phyloP scores from a whole-genome alignment of 53 echinoderm and acorn worm genomes.

The Paracentrotus lividus region DNA sequence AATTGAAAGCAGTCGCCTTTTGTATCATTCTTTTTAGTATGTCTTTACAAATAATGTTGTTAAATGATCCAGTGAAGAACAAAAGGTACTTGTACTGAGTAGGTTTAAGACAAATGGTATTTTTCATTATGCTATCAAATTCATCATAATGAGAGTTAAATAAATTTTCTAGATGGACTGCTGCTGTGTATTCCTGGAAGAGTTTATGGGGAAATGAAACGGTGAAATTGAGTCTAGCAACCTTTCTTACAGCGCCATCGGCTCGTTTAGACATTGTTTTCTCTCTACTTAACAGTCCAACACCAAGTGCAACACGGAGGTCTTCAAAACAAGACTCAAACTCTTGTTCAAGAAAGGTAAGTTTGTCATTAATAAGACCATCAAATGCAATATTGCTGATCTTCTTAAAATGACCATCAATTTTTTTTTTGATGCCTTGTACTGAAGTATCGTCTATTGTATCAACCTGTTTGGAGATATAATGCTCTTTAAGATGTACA shows the following conservation, averaged over 20 bases:
- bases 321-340: neutral
- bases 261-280: neutral
- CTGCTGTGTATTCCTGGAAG: conserved; percentile 12
- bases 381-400: neutral
- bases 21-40: neutral
- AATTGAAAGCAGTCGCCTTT: neutral
- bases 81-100: neutral
- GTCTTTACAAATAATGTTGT: neutral
- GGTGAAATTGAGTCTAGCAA: neutral
- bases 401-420: neutral
- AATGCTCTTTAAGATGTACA: neutral
- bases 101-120: neutral
- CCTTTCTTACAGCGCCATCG: neutral
- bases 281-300: neutral
- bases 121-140: neutral
- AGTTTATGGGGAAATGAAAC: conserved; percentile 14
- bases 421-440: neutral
- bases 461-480: neutral
- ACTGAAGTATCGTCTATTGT: neutral
- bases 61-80: neutral
- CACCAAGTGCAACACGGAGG: neutral
- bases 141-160: neutral
- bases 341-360: neutral
- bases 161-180: neutral
- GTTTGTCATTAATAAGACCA: neutral